Percentiles rank a stretch among this genome's conserved stretches.
Evolutionary conservation across 1,140 invertebrate genomes (phyloP).

Genomic region (Ceratosolen fusciceps): DNA sequence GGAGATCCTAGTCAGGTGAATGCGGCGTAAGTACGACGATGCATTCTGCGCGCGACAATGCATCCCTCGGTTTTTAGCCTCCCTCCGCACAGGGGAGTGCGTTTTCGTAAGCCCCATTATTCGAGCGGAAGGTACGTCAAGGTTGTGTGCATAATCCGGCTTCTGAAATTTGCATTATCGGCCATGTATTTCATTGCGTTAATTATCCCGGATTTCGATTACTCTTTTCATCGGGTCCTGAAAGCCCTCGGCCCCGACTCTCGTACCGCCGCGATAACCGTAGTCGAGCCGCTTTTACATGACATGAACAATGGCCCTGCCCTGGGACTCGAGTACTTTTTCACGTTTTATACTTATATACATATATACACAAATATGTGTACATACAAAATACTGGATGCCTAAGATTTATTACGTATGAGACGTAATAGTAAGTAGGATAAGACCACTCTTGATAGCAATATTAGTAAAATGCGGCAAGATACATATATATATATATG

Average conservation of each 20-base stretch:
- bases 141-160: neutral
- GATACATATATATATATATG: too few species aligned
- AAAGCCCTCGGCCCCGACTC: too few species aligned
- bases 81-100: neutral
- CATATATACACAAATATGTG: too few species aligned
- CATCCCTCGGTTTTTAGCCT: neutral
- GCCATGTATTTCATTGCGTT: neutral
- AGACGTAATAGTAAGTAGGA: too few species aligned
- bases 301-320: too few species aligned
- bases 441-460: neutral
- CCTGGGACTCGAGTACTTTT: too few species aligned
- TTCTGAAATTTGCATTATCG: constrained; percentile 30
- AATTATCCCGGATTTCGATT: neutral
- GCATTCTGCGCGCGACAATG: constrained; percentile 23
- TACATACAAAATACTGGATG: too few species aligned
- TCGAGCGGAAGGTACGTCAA: neutral
- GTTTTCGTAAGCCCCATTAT: constrained; percentile 27
- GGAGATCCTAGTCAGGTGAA: neutral
- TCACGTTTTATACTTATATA: too few species aligned
- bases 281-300: too few species aligned
- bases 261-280: too few species aligned
- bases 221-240: neutral
- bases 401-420: constrained; percentile 15
- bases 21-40: neutral
- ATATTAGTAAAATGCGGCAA: neutral